These are phyloP conservation scores for Zaprionus vittiger DNA, from an alignment of 1,140 invertebrate genomes.

Conservation along the genomic window DNA sequence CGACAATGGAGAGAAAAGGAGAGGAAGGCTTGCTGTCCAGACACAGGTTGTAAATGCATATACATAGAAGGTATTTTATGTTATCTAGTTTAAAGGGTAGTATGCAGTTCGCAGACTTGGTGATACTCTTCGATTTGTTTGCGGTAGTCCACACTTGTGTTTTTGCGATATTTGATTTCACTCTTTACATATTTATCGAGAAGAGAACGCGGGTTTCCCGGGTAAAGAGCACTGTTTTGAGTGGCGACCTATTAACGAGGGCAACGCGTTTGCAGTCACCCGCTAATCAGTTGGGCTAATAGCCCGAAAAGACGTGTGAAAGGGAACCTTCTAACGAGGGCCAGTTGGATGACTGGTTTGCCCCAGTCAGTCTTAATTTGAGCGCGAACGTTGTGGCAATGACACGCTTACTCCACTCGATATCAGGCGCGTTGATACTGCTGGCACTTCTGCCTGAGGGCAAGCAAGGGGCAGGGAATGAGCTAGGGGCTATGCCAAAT, in stretches of 20 bases:
- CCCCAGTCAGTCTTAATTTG: constrained; percentile 39
- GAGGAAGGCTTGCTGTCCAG: no score
- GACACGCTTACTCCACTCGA: constrained; percentile 24
- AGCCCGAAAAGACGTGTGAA: constrained; percentile 3
- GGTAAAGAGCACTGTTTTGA: not conserved
- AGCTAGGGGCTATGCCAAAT: not conserved
- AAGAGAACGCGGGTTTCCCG: not conserved
- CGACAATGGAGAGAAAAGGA: no score
- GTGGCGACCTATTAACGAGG: not conserved
- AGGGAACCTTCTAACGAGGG: constrained; percentile 15
- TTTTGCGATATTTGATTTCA: not conserved
- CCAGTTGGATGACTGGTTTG: not conserved
- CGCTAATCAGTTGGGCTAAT: constrained; percentile 71
- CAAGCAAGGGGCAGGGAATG: not conserved
- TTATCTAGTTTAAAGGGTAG: not conserved
- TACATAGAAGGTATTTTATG: no score
- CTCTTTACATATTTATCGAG: not conserved
- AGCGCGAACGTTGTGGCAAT: constrained; percentile 49
- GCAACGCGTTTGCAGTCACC: constrained; percentile 24
- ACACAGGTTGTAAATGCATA: no score
- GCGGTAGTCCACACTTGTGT: not conserved
- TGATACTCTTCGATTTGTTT: not conserved
- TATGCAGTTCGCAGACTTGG: not conserved
- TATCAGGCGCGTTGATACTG: constrained; percentile 4
- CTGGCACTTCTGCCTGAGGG: constrained; percentile 2